Evolutionary conservation across 2,113 vertebrate species (phyloP).

Genomic region (Ondatra zibethicus): DNA sequence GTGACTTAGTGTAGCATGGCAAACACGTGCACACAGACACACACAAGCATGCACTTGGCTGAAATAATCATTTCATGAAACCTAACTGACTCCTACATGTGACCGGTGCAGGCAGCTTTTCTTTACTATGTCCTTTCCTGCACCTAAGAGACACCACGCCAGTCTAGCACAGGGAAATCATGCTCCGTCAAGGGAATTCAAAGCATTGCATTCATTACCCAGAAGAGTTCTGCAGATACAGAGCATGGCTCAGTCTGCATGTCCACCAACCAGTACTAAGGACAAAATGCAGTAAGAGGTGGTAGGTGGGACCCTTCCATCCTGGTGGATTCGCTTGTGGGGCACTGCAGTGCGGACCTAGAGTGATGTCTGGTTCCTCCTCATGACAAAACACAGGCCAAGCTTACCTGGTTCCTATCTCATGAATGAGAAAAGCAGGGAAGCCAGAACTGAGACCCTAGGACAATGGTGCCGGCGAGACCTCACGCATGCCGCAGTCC

Average conservation of each 20-base stretch:
- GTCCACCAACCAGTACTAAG: background rate
- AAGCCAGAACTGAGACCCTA: background rate
- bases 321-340: background rate
- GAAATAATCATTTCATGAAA: background rate
- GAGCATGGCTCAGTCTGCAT: background rate
- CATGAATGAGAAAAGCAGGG: background rate
- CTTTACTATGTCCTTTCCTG: background rate
- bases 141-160: background rate
- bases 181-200: background rate
- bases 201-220: background rate
- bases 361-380: background rate
- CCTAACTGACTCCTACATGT: background rate
- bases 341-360: background rate
- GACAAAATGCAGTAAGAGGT: background rate
- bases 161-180: background rate
- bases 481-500: too few species aligned
- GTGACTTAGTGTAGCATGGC: background rate
- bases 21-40: background rate
- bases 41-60: background rate
- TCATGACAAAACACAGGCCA: background rate
- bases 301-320: background rate
- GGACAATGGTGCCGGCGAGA: background rate
- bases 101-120: background rate
- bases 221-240: constrained; percentile 15
- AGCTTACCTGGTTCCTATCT: background rate